These are phyloP conservation scores for Sardinella longiceps DNA, from an alignment of 2,797 vertebrate genomes.

Conservation along the genomic window DNA sequence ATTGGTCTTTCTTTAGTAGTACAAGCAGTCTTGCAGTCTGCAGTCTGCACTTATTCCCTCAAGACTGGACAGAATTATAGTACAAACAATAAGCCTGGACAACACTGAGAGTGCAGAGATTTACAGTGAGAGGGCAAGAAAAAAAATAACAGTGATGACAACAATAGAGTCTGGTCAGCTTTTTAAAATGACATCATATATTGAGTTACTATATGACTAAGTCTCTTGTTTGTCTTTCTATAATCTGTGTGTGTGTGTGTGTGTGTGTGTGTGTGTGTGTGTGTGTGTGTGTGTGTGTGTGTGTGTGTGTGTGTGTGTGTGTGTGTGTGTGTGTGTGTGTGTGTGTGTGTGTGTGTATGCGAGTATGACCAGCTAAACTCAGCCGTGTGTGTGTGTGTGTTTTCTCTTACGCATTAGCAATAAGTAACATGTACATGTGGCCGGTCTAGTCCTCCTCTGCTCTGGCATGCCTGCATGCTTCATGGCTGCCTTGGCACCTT, in stretches of 20 bases:
- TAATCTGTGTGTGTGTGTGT: neutral
- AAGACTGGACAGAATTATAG: neutral
- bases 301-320: too few species aligned
- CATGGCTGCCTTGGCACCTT: neutral
- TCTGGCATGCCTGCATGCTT: neutral
- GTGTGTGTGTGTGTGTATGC: too few species aligned
- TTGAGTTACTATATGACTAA: neutral
- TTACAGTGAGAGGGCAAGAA: neutral
- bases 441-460: neutral
- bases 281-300: too few species aligned
- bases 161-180: neutral
- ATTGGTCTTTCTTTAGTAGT: neutral
- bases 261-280: neutral
- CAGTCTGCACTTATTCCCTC: neutral
- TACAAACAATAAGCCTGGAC: neutral
- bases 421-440: neutral
- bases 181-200: neutral
- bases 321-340: neutral
- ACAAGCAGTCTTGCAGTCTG: too few species aligned
- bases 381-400: neutral
- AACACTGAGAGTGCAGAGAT: neutral
- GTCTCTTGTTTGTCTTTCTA: neutral
- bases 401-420: neutral
- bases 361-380: neutral
- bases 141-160: neutral